These are phyloP conservation scores for Odontothrips loti DNA, from an alignment of 2,888 invertebrate genomes.

Conservation along the genomic window DNA sequence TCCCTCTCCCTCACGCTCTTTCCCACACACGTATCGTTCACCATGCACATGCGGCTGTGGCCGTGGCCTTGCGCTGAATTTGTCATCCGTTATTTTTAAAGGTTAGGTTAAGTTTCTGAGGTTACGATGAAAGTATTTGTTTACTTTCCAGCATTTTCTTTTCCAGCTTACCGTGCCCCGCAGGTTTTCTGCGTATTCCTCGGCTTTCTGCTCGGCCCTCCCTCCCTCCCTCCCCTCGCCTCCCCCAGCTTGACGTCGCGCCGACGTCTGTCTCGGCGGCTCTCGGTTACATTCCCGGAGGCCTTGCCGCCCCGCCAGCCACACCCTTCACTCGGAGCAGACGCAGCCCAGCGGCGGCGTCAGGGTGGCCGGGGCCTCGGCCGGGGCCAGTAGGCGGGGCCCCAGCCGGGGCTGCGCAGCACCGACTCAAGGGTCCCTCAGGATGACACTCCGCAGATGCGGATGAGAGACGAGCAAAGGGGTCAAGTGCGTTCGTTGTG, in stretches of 20 bases:
- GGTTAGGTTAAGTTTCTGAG: no score
- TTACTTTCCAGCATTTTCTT: no score
- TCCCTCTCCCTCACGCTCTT: background rate
- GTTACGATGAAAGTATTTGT: no score
- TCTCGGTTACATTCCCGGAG: background rate
- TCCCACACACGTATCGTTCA: background rate
- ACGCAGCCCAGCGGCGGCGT: background rate
- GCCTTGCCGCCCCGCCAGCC: background rate
- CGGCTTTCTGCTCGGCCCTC: background rate
- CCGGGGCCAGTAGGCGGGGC: background rate
- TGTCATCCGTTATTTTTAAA: no score
- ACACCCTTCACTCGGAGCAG: background rate
- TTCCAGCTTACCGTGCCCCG: no score
- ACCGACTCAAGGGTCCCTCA: background rate
- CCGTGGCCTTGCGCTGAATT: background rate
- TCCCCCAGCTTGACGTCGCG: background rate
- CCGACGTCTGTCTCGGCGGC: no score
- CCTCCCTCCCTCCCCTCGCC: background rate
- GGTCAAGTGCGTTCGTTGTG: background rate
- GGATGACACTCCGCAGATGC: background rate
- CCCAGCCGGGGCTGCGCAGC: no score
- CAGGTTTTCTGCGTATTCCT: no score
- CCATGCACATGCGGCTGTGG: background rate
- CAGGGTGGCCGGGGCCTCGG: background rate
- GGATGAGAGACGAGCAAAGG: background rate